Conservation (phyloP, 2,113 vertebrate species). For the Entomyzon cyanotis region DNA sequence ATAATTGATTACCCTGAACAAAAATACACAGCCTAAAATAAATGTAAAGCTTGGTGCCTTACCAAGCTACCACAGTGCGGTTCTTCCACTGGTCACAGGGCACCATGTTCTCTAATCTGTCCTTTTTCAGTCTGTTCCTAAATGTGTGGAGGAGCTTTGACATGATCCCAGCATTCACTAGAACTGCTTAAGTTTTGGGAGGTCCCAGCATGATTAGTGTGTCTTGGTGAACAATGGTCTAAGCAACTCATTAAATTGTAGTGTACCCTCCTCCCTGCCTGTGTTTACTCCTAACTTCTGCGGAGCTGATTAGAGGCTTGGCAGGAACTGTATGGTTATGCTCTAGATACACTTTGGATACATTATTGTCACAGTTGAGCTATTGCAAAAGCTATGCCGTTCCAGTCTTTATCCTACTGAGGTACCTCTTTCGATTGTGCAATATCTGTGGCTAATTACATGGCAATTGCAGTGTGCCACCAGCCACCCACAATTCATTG, state of each 20-base stretch:
- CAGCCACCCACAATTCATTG: constrained; percentile 26
- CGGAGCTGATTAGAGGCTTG: constrained; percentile 53
- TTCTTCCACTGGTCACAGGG: neutral
- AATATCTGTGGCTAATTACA: constrained; percentile 25
- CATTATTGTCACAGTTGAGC: constrained; percentile 62
- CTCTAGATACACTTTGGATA: constrained; percentile 60
- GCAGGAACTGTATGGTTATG: constrained; percentile 52
- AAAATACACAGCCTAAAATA: neutral
- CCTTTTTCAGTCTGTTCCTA: neutral
- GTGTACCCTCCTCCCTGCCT: neutral
- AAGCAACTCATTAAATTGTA: neutral
- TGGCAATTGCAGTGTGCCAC: neutral
- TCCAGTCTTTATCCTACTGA: constrained; percentile 14
- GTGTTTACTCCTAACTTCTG: constrained; percentile 24
- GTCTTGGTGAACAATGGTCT: constrained; percentile 13
- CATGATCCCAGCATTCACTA: neutral
- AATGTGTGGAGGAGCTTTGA: neutral
- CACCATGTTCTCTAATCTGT: neutral
- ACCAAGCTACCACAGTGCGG: neutral
- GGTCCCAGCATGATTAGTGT: neutral
- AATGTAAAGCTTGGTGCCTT: neutral
- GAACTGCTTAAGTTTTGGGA: neutral
- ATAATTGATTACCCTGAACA: neutral
- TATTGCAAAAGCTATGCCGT: neutral
- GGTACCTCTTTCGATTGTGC: neutral